Evolutionary conservation across 2,888 invertebrate species (phyloP).

Genomic region (Lottia gigantea): DNA sequence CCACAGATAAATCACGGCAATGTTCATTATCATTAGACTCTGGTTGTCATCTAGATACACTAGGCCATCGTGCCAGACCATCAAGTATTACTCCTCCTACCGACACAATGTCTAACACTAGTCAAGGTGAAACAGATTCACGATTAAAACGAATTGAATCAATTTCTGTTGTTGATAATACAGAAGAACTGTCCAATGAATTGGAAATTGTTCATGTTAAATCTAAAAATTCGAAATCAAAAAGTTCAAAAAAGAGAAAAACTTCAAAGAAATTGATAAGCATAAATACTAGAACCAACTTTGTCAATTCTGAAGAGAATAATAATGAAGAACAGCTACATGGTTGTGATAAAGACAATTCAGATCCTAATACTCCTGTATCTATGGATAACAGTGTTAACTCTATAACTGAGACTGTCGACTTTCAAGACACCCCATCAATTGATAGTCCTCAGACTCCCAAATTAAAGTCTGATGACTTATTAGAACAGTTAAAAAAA

Average conservation of each 20-base stretch:
- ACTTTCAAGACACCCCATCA: not conserved
- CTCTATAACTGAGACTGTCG: not conserved
- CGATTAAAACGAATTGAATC: slow-evolving; percentile 29
- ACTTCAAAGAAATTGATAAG: not conserved
- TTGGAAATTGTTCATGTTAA: slow-evolving; percentile 49
- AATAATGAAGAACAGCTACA: not conserved
- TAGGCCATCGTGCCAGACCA: slow-evolving; percentile 28
- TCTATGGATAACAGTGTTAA: not conserved
- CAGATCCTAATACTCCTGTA: not conserved
- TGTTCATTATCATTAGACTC: slow-evolving; percentile 39
- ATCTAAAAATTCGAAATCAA: slow-evolving; percentile 29
- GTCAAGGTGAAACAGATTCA: slow-evolving; percentile 25
- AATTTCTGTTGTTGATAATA: slow-evolving; percentile 22
- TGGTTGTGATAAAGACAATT: not conserved
- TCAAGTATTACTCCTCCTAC: slow-evolving; percentile 31
- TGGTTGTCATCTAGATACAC: slow-evolving; percentile 40
- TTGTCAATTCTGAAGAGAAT: not conserved
- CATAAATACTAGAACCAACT: not conserved
- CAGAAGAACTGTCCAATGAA: slow-evolving; percentile 25
- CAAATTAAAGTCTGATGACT: not conserved
- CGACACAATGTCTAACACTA: slow-evolving; percentile 32
- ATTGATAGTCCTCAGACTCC: not conserved
- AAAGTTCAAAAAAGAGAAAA: slow-evolving; percentile 29
- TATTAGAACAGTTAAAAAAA: not conserved
- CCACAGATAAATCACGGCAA: slow-evolving; percentile 13